A percentile compares a stretch with the other conserved stretches of the same genome.
phyloP scores from a whole-genome alignment of 2,888 invertebrate genomes.

The Nomada ferruginata region DNA sequence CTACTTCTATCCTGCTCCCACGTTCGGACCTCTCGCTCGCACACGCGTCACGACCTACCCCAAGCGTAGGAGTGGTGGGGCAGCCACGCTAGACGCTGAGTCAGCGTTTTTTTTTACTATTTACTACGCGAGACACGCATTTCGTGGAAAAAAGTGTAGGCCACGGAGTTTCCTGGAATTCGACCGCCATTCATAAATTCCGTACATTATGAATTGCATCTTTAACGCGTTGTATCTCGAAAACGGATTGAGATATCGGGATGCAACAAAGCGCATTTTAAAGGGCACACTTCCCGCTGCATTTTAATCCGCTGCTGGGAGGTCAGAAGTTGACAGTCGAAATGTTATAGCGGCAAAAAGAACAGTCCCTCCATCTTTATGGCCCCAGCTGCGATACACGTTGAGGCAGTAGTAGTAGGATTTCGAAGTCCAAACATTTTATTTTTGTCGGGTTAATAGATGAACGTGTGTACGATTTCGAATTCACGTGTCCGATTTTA shows the following conservation, averaged over 20 bases:
- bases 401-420: too few species aligned
- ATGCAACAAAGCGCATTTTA: background rate
- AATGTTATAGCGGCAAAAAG: too few species aligned
- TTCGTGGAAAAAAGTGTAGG: slow-evolving; percentile 1
- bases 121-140: slow-evolving; percentile 3
- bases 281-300: background rate
- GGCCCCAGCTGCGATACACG: too few species aligned
- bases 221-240: background rate
- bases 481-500: too few species aligned
- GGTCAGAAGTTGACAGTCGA: too few species aligned
- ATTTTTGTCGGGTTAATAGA: too few species aligned
- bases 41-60: background rate
- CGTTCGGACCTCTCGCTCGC: background rate
- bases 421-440: too few species aligned
- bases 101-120: background rate
- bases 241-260: slow-evolving; percentile 1
- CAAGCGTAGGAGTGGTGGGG: background rate
- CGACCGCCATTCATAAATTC: background rate
- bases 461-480: too few species aligned
- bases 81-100: background rate
- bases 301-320: too few species aligned
- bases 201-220: background rate
- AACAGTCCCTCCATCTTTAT: too few species aligned
- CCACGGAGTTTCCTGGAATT: background rate
- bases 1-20: background rate